Evolutionary conservation across 1,140 invertebrate species (phyloP).

Genomic region (Diabrotica undecimpunctata): DNA sequence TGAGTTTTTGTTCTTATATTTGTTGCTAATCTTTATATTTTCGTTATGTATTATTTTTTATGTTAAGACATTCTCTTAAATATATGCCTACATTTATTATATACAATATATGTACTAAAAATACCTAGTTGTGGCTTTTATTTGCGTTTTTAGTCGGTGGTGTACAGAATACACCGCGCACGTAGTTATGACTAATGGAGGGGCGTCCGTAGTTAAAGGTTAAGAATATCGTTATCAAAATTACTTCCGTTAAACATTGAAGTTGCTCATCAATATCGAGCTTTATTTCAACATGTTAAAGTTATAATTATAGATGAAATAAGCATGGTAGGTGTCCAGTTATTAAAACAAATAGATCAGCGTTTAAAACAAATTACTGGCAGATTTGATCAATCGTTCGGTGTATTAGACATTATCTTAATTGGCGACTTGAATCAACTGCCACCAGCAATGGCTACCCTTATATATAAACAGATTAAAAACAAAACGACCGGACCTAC

Average conservation of each 20-base stretch:
- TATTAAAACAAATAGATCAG: constrained; percentile 29
- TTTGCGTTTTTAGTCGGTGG: no score
- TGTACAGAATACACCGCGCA: no score
- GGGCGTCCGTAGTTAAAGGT: no score
- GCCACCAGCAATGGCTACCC: constrained; percentile 36
- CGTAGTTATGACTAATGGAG: no score
- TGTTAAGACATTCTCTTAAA: no score
- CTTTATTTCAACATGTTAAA: constrained; percentile 28
- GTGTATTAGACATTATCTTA: constrained; percentile 31
- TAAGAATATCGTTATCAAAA: constrained; percentile 39
- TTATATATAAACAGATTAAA: constrained; percentile 30
- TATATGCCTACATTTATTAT: no score
- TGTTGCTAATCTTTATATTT: no score
- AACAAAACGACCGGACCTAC: constrained; percentile 31
- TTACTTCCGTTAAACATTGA: constrained; percentile 31
- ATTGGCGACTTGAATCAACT: constrained; percentile 31
- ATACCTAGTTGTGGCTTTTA: no score
- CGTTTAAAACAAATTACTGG: constrained; percentile 34
- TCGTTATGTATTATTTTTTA: no score
- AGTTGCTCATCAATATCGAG: constrained; percentile 27
- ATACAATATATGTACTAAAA: no score
- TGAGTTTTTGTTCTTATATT: no score
- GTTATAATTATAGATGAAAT: constrained; percentile 25
- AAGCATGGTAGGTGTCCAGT: constrained; percentile 31
- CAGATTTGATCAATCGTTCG: constrained; percentile 23